Evolutionary conservation across 2,797 vertebrate genomes (phyloP).

Genomic region (Nannoperca australis): DNA sequence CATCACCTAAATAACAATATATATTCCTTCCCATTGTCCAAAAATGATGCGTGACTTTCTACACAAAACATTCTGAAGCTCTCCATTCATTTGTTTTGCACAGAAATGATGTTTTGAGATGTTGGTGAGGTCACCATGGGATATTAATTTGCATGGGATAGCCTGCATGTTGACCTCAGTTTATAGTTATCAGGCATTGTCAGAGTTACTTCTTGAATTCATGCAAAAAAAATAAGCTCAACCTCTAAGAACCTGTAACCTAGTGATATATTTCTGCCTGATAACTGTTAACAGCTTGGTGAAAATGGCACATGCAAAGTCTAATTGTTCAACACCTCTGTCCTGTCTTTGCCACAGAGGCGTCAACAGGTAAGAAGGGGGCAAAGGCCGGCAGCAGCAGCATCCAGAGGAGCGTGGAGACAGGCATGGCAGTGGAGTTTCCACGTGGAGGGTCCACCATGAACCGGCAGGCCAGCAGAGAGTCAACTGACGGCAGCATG

Average conservation of each 20-base stretch:
- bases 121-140: conserved; percentile 60
- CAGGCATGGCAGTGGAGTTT: conserved; percentile 96
- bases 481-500: conserved; percentile 97
- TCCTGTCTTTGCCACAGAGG: conserved; percentile 56
- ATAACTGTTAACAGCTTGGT: conserved; percentile 30
- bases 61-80: not conserved
- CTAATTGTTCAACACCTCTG: not conserved
- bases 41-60: not conserved
- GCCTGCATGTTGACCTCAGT: conserved; percentile 2
- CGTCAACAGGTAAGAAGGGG: conserved; percentile 66
- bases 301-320: not conserved
- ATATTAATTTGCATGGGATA: conserved; percentile 53
- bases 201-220: conserved; percentile 3
- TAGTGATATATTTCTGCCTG: conserved; percentile 26
- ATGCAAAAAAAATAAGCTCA: too few species aligned
- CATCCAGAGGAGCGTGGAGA: conserved; percentile 98
- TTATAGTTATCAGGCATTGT: conserved; percentile 57
- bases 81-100: not conserved
- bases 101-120: conserved; percentile 2
- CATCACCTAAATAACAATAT: conserved; percentile 26
- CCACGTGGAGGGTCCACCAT: conserved; percentile 90
- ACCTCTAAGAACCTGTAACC: not conserved
- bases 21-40: not conserved
- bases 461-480: conserved; percentile 95
- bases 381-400: conserved; percentile 89